Conservation (phyloP, 2,797 vertebrate species). For the Muscicapa striata region DNA sequence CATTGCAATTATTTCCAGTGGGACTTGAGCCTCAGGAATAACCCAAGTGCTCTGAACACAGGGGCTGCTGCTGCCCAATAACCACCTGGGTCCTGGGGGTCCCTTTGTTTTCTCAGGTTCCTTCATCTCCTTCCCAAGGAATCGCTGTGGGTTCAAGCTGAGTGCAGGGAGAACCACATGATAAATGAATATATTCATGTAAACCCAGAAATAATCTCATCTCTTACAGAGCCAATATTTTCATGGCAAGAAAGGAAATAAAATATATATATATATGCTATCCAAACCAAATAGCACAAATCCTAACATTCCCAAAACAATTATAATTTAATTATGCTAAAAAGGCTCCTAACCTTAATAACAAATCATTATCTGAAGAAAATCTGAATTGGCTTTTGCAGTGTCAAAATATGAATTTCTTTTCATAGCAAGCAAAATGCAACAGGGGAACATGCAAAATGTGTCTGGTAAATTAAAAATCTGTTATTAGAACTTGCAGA, state of each 20-base stretch:
- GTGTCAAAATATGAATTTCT: neutral
- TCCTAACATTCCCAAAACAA: neutral
- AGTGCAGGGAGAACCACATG: neutral
- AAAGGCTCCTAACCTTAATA: neutral
- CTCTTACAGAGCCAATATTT: neutral
- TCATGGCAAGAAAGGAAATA: neutral
- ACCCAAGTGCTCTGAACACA: too few relatives aligned
- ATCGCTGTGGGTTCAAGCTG: neutral
- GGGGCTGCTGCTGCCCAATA: neutral
- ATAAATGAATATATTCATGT: neutral
- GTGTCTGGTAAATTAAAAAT: conserved; percentile 11
- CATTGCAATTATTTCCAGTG: neutral
- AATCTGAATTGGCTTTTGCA: neutral
- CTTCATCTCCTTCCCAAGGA: neutral
- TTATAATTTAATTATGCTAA: neutral
- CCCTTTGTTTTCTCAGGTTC: neutral
- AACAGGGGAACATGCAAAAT: neutral
- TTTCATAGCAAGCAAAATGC: neutral
- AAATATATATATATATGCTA: neutral
- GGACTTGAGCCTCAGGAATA: neutral
- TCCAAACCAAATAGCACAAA: neutral
- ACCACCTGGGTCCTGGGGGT: accelerated
- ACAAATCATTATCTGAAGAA: neutral
- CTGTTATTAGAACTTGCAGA: neutral
- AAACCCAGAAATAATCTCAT: neutral